phyloP scores from a whole-genome alignment of 2,797 vertebrate genomes.

The Peromyscus melanophrys region DNA sequence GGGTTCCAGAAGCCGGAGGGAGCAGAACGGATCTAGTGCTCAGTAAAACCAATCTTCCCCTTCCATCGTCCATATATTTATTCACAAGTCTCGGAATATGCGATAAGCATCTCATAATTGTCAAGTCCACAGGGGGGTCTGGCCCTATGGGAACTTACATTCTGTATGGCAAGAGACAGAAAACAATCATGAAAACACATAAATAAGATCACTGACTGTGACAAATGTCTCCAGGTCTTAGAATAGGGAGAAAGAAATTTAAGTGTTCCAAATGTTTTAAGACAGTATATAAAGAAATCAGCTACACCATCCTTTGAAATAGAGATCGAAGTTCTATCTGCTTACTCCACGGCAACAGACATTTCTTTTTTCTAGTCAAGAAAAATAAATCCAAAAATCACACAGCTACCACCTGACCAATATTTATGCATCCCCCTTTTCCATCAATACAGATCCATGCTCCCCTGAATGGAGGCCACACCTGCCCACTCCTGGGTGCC shows the following conservation, averaged over 20 bases:
- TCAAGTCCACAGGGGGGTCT: background rate
- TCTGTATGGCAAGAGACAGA: background rate
- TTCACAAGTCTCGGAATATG: background rate
- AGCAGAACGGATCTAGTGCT: background rate
- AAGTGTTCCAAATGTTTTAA: background rate
- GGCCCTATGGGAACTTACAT: background rate
- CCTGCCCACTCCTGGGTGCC: background rate
- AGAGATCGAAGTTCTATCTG: background rate
- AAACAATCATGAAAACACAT: background rate
- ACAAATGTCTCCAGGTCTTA: background rate
- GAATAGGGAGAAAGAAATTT: background rate
- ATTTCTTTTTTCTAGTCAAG: constrained; percentile 15
- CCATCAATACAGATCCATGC: background rate
- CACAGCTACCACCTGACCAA: background rate
- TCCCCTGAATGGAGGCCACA: background rate
- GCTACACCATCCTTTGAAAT: background rate
- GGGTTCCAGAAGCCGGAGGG: background rate
- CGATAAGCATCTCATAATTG: background rate
- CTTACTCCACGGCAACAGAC: background rate
- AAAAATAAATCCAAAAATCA: background rate
- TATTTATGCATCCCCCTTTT: background rate
- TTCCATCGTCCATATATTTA: background rate
- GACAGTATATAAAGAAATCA: background rate
- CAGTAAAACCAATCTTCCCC: background rate
- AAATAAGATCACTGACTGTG: background rate